Percentiles rank a stretch among this genome's conserved stretches.
Evolutionary conservation across 2,888 invertebrate genomes (phyloP).

Genomic region (Cybosia mesomella): DNA sequence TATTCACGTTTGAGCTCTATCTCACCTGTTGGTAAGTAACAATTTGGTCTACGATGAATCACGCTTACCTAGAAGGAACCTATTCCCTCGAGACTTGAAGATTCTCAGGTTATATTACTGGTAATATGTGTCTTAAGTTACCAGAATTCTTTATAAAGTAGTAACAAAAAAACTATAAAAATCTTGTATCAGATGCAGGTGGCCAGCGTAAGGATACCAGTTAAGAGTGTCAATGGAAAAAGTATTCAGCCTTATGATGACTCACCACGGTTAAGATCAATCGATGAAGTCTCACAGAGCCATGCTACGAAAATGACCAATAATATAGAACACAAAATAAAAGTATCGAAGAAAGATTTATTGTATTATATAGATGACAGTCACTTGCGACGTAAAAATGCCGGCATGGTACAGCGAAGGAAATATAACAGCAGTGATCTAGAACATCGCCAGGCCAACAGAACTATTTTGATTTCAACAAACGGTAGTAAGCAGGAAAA

Average conservation of each 20-base stretch:
- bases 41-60: too few species aligned
- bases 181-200: not conserved
- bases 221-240: not conserved
- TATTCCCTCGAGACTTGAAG: too few species aligned
- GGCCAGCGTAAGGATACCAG: conserved; percentile 4
- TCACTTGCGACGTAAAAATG: conserved; percentile 31
- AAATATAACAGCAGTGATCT: not conserved
- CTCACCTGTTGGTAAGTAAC: too few species aligned
- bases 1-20: too few species aligned
- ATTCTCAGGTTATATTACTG: too few species aligned
- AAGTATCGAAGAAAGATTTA: conserved; percentile 50
- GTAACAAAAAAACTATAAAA: not conserved
- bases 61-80: too few species aligned
- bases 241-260: not conserved
- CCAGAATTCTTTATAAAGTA: not conserved
- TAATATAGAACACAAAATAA: not conserved
- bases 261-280: not conserved
- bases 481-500: not conserved
- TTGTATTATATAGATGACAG: conserved; percentile 56
- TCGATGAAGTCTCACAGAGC: not conserved
- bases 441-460: too few species aligned
- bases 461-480: not conserved
- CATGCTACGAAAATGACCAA: not conserved
- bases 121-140: not conserved
- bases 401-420: not conserved